phyloP scores from a whole-genome alignment of 2,888 invertebrate species.

The Megalurothrips usitatus region DNA sequence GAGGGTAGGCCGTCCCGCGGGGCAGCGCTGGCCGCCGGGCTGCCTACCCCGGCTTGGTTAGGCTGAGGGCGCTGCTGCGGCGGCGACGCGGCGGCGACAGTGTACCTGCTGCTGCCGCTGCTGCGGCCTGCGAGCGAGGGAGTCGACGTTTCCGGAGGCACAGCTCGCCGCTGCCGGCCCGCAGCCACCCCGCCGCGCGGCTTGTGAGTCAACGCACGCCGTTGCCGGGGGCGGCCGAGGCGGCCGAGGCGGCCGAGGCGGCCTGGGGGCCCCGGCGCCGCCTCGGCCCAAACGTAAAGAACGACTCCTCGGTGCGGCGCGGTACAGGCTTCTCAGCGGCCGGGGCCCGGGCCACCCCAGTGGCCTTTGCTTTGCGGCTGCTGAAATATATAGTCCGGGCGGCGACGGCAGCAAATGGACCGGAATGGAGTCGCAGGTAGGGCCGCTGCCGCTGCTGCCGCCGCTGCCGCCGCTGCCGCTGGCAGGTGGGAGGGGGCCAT shows the following conservation, averaged over 20 bases:
- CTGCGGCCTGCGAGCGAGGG: neutral
- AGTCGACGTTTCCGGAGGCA: neutral
- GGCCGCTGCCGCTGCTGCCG: neutral
- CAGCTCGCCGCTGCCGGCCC: neutral
- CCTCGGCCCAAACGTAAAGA: conserved; percentile 2
- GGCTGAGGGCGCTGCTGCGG: neutral
- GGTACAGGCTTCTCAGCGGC: neutral
- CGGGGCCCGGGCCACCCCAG: neutral
- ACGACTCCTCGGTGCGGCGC: neutral
- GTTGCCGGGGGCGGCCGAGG: too few species aligned
- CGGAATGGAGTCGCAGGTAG: conserved; percentile 18
- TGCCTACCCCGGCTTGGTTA: neutral
- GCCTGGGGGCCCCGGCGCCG: neutral
- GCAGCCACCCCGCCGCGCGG: neutral
- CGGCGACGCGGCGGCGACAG: neutral
- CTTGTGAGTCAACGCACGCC: neutral
- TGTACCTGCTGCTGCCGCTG: neutral
- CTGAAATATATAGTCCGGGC: conserved; percentile 5
- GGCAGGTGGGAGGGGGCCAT: neutral
- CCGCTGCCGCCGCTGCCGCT: neutral
- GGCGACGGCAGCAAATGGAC: conserved; percentile 19
- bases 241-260: too few species aligned
- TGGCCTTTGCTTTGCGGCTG: conserved; percentile 7
- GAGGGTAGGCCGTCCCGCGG: neutral
- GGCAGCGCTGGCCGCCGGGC: neutral